Evolutionary conservation across 1,140 invertebrate species (phyloP).

Genomic region (Aphis craccivora): DNA sequence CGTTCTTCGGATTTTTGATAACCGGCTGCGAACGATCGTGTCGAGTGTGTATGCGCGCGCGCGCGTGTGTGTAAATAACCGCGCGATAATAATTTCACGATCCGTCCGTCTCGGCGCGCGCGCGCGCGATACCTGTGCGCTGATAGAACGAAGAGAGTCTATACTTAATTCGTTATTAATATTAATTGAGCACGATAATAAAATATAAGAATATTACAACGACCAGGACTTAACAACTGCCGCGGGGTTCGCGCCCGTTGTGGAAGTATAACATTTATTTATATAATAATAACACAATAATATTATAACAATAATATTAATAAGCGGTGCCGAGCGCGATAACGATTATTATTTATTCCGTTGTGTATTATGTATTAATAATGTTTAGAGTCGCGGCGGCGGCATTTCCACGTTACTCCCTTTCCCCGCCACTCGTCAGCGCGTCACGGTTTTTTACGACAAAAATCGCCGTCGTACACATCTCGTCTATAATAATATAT

Average conservation of each 20-base stretch:
- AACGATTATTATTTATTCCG: slow-evolving; percentile 9
- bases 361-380: background rate
- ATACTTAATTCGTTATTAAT: background rate
- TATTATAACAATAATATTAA: background rate
- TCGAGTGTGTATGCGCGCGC: background rate
- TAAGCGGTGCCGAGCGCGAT: background rate
- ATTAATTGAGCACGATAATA: background rate
- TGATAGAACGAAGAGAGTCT: background rate
- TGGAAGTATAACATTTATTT: background rate
- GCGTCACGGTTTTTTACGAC: background rate
- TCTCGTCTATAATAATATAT: background rate
- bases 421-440: background rate
- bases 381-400: background rate
- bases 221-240: background rate
- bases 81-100: background rate
- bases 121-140: too few relatives aligned
- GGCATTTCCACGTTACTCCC: background rate
- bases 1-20: slow-evolving; percentile 28
- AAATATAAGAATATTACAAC: background rate
- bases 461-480: background rate
- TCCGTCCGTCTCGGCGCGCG: background rate
- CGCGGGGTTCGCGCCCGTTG: background rate
- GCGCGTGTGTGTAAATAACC: background rate
- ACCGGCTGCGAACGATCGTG: slow-evolving; percentile 27
- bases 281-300: background rate